Conservation (phyloP, 23 tunicate species). For the Phallusia fumigata region DNA sequence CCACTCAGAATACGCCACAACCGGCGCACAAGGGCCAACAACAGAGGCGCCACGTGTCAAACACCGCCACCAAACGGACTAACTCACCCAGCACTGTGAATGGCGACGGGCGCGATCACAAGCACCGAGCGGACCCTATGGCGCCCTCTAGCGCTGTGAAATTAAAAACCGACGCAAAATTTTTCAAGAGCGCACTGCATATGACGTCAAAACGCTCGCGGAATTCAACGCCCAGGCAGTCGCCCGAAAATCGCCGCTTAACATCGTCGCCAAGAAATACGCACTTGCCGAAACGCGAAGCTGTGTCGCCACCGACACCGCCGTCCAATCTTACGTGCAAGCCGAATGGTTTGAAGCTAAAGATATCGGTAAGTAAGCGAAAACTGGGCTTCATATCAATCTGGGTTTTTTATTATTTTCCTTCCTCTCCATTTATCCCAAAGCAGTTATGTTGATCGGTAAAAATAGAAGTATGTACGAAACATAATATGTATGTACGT, state of each 20-base stretch:
- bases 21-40: neutral
- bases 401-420: too few species aligned
- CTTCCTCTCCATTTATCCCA: too few species aligned
- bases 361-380: constrained; percentile 27
- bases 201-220: neutral
- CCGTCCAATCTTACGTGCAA: constrained; percentile 27
- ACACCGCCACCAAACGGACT: neutral
- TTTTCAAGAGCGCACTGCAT: neutral
- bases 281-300: constrained; percentile 10
- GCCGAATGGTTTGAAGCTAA: constrained; percentile 43
- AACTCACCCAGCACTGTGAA: constrained; percentile 10
- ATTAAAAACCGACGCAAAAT: neutral
- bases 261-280: neutral
- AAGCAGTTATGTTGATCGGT: too few species aligned
- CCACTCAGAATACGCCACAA: neutral
- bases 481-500: too few species aligned
- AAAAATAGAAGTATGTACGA: too few species aligned
- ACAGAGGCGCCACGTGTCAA: neutral
- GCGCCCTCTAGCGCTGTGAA: neutral
- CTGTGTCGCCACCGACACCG: neutral
- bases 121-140: neutral
- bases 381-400: too few species aligned
- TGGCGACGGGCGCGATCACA: constrained; percentile 4
- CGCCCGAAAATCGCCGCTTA: neutral
- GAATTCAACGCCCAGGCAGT: neutral